These are phyloP conservation scores for Cyclophora punctaria DNA, from an alignment of 2,888 invertebrate species.

Conservation along the genomic window DNA sequence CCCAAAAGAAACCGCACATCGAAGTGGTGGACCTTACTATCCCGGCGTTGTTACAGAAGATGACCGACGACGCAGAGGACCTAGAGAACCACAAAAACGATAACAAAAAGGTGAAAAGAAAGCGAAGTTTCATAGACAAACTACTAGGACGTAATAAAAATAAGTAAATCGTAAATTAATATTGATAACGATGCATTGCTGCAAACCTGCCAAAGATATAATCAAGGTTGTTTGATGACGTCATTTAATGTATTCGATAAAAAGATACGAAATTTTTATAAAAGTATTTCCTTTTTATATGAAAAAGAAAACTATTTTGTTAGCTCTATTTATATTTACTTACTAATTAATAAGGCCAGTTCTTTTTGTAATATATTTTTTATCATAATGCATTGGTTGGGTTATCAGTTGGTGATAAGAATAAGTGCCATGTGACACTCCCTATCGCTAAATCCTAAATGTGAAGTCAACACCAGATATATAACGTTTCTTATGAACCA, in stretches of 20 bases:
- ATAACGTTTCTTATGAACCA: no score
- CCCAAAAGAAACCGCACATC: constrained; percentile 37
- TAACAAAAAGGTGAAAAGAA: constrained; percentile 60
- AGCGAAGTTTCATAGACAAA: constrained; percentile 67
- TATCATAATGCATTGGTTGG: constrained; percentile 67
- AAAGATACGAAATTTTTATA: constrained; percentile 18
- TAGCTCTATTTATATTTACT: constrained; percentile 35
- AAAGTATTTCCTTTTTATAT: constrained; percentile 14
- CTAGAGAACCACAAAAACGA: constrained; percentile 44
- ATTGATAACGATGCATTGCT: constrained; percentile 42
- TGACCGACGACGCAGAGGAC: constrained; percentile 51
- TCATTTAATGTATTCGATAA: constrained; percentile 50
- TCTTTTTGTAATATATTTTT: constrained; percentile 53
- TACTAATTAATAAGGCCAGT: constrained; percentile 50
- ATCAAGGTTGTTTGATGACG: constrained; percentile 52
- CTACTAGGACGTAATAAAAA: constrained; percentile 63
- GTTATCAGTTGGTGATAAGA: constrained; percentile 64
- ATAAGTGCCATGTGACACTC: constrained; percentile 68
- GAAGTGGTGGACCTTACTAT: constrained; percentile 53
- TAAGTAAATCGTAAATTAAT: constrained; percentile 36
- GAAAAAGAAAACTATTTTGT: constrained; percentile 24
- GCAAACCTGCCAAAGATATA: constrained; percentile 64
- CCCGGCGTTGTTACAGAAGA: constrained; percentile 60
- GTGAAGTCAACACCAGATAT: constrained; percentile 17
- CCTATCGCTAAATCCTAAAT: constrained; percentile 56